A percentile compares a stretch with the other conserved stretches of the same genome.
phyloP scores from a whole-genome alignment of 1,140 invertebrate genomes.

The Amyelois transitella region DNA sequence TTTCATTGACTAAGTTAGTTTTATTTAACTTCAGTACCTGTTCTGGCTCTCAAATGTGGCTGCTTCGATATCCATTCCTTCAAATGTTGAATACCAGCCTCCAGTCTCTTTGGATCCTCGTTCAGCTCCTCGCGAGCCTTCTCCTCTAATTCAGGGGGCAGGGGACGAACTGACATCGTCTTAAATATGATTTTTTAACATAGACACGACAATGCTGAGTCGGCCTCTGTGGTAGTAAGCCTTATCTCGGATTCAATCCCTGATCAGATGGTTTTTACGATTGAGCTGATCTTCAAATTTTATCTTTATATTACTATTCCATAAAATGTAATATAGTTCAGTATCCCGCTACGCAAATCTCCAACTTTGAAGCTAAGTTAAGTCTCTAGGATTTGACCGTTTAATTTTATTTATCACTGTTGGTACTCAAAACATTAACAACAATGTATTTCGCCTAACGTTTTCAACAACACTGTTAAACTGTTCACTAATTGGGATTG shows the following conservation, averaged over 20 bases:
- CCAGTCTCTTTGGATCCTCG: constrained; percentile 73
- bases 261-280: too few species aligned
- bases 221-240: too few species aligned
- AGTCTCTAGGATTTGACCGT: too few species aligned
- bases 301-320: too few species aligned
- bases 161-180: constrained; percentile 41
- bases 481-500: neutral
- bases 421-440: neutral
- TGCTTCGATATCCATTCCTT: constrained; percentile 78
- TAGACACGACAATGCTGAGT: neutral
- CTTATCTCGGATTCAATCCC: too few species aligned
- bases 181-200: neutral
- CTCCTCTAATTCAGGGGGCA: constrained; percentile 52
- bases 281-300: too few species aligned
- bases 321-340: too few species aligned
- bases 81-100: constrained; percentile 73
- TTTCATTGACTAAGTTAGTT: too few species aligned
- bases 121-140: constrained; percentile 73
- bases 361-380: too few species aligned
- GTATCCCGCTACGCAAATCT: too few species aligned
- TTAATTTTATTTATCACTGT: too few species aligned
- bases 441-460: neutral
- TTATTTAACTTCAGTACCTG: constrained; percentile 25
- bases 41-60: constrained; percentile 71
- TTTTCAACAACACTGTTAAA: neutral